phyloP scores from a whole-genome alignment of 1,140 invertebrate species.

The Conus ventricosus region DNA sequence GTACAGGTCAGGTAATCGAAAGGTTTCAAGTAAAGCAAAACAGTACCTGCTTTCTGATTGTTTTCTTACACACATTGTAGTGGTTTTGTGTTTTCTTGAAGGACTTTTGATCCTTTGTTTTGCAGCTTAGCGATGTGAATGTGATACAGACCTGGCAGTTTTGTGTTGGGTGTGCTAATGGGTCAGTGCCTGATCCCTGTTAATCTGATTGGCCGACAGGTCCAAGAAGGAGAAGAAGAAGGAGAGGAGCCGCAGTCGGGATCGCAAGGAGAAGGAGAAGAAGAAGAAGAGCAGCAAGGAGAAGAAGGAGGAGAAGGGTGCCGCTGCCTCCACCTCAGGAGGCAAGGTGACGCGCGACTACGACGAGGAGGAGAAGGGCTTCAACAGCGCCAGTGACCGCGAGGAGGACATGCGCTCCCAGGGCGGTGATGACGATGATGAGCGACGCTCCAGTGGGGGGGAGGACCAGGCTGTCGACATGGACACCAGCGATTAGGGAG shows the following conservation, averaged over 20 bases:
- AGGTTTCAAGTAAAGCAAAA: too few species aligned
- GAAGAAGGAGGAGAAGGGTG: conserved; percentile 55
- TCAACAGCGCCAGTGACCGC: conserved; percentile 52
- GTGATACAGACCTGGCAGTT: too few species aligned
- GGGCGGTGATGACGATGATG: conserved; percentile 15
- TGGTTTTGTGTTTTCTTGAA: too few species aligned
- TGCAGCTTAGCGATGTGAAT: too few species aligned
- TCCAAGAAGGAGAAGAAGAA: conserved; percentile 62
- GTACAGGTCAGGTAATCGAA: too few species aligned
- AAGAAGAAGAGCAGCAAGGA: conserved; percentile 52
- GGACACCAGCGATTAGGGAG: conserved; percentile 66
- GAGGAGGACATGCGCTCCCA: conserved; percentile 29
- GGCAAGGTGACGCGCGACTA: conserved; percentile 76
- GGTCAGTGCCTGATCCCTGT: too few species aligned
- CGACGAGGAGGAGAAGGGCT: conserved; percentile 77
- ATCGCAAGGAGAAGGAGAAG: conserved; percentile 50
- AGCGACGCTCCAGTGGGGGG: conserved; percentile 28
- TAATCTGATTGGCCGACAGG: conserved; percentile 27
- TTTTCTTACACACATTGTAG: too few species aligned
- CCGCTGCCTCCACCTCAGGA: conserved; percentile 54
- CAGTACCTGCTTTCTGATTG: too few species aligned
- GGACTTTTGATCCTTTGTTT: too few species aligned
- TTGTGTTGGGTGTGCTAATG: too few species aligned
- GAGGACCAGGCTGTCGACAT: conserved; percentile 65
- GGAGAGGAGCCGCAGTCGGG: conserved; percentile 52